A percentile compares a stretch with the other conserved stretches of the same genome.
Conservation (phyloP, 2,888 invertebrate species). For the Dilophus febrilis region DNA sequence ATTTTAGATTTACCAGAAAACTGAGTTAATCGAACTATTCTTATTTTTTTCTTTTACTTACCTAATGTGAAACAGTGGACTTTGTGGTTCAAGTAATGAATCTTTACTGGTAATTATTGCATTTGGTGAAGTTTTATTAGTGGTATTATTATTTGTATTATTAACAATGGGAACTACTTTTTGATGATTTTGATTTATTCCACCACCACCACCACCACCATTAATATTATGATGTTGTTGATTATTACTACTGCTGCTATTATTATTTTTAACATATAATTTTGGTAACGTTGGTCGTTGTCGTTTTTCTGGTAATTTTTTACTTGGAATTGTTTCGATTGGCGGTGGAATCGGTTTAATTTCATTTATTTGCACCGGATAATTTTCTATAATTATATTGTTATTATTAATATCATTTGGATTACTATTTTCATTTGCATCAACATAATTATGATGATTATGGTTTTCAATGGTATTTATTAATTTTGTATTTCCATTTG, state of each 20-base stretch:
- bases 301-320: slow-evolving; percentile 61
- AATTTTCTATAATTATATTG: slow-evolving; percentile 31
- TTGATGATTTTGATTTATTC: slow-evolving; percentile 1
- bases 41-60: slow-evolving; percentile 12
- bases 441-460: slow-evolving; percentile 13
- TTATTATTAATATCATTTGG: slow-evolving; percentile 12
- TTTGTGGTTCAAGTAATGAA: slow-evolving; percentile 30
- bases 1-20: too few species aligned
- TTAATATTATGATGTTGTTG: slow-evolving; percentile 34
- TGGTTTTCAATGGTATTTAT: slow-evolving; percentile 3
- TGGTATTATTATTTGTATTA: slow-evolving; percentile 1
- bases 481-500: slow-evolving; percentile 5
- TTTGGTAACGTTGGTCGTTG: slow-evolving; percentile 57
- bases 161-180: not conserved
- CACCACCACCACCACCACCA: not conserved
- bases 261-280: slow-evolving; percentile 60
- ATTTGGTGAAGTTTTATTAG: slow-evolving; percentile 48
- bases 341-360: slow-evolving; percentile 78
- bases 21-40: too few species aligned
- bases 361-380: slow-evolving; percentile 35
- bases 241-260: slow-evolving; percentile 13
- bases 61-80: slow-evolving; percentile 31
- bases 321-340: slow-evolving; percentile 78
- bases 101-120: slow-evolving; percentile 35
- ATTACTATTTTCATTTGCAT: slow-evolving; percentile 20